Evolutionary conservation across 2,888 invertebrate species (phyloP).

Genomic region (Tipula helvola): DNA sequence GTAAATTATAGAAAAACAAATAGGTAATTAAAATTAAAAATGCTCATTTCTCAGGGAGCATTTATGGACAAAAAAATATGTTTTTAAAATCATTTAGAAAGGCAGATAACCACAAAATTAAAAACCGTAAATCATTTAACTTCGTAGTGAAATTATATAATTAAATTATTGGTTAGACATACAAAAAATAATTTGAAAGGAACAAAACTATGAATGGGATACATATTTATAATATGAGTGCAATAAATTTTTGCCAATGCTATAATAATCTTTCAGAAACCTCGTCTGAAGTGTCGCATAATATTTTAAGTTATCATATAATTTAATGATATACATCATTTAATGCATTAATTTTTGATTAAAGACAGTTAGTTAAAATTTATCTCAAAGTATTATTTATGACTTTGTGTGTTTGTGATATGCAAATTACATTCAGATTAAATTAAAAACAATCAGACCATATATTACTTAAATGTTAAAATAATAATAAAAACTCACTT

Average conservation of each 20-base stretch:
- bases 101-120: not conserved
- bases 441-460: not conserved
- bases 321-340: not conserved
- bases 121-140: not conserved
- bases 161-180: not conserved
- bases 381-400: not conserved
- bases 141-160: not conserved
- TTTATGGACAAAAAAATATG: not conserved
- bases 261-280: not conserved
- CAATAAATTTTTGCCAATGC: not conserved
- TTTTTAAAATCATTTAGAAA: not conserved
- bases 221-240: not conserved
- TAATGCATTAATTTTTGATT: not conserved
- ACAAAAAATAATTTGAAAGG: not conserved
- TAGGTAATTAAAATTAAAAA: not conserved
- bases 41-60: not conserved
- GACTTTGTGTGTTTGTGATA: not conserved
- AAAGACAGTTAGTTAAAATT: not conserved
- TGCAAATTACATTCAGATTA: slow-evolving; percentile 4
- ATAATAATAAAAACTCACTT: not conserved
- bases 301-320: not conserved
- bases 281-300: not conserved
- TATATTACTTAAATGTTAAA: not conserved
- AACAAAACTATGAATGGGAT: not conserved
- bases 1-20: not conserved